These are phyloP conservation scores for Scaptomyza graminum DNA, from an alignment of 1,140 invertebrate species.

Conservation along the genomic window DNA sequence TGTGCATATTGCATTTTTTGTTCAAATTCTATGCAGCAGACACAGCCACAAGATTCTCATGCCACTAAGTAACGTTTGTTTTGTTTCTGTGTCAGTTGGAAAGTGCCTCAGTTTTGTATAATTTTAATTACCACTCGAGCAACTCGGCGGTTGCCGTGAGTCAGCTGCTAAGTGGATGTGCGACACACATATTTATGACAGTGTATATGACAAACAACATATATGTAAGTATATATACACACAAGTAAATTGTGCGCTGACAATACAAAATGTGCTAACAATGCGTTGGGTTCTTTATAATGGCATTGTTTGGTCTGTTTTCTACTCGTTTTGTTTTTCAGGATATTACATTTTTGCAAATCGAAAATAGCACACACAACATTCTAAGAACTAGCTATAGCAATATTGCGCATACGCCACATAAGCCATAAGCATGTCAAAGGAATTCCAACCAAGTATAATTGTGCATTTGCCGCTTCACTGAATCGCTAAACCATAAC, in stretches of 20 bases:
- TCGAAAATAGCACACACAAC: conserved; percentile 22
- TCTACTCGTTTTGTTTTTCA: neutral
- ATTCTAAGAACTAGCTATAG: conserved; percentile 27
- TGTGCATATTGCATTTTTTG: conserved; percentile 23
- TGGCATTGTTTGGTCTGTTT: conserved; percentile 42
- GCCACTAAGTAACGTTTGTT: no score
- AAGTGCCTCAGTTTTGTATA: conserved; percentile 53
- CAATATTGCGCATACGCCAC: conserved; percentile 53
- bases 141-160: conserved; percentile 36
- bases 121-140: conserved; percentile 78
- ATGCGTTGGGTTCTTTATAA: conserved; percentile 44
- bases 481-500: conserved; percentile 49
- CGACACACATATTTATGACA: conserved; percentile 30
- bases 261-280: conserved; percentile 49
- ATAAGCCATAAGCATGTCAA: conserved; percentile 44
- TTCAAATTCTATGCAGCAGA: conserved; percentile 46
- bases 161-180: conserved; percentile 19
- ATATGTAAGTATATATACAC: neutral
- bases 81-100: conserved; percentile 66
- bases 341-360: neutral
- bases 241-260: conserved; percentile 32
- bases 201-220: neutral
- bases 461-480: conserved; percentile 72
- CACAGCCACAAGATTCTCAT: conserved; percentile 31
- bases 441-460: conserved; percentile 47